Evolutionary conservation across 2,797 vertebrate species (phyloP).

Genomic region (Rhynchonycteris naso): DNA sequence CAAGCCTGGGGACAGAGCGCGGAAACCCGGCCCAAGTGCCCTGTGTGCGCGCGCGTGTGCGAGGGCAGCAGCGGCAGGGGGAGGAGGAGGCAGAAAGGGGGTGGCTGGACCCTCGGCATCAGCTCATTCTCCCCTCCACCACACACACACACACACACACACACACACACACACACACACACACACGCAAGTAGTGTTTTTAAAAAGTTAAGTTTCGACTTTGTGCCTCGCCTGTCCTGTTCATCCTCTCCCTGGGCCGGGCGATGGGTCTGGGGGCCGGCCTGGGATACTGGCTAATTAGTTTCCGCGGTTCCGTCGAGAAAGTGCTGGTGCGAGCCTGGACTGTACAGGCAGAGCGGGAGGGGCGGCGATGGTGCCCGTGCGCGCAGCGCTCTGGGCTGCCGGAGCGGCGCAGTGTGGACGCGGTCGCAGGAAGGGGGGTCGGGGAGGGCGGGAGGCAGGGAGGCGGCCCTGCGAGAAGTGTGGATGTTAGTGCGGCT

Average conservation of each 20-base stretch:
- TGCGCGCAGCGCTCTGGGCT: constrained; percentile 74
- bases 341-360: neutral
- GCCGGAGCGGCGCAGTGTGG: constrained; percentile 65
- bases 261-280: constrained; percentile 4
- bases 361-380: constrained; percentile 17
- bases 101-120: constrained; percentile 73
- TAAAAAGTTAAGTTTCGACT: constrained; percentile 68
- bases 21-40: constrained; percentile 69
- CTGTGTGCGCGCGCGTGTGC: constrained; percentile 62
- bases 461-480: constrained; percentile 59
- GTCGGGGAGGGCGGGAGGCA: constrained; percentile 23
- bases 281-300: constrained; percentile 51
- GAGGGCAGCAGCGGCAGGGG: constrained; percentile 54
- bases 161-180: neutral
- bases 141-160: neutral
- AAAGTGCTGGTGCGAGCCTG: constrained; percentile 32
- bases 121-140: constrained; percentile 36
- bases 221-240: constrained; percentile 22
- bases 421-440: constrained; percentile 44
- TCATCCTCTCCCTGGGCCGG: constrained; percentile 54
- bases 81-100: constrained; percentile 55
- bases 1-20: constrained; percentile 55
- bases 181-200: constrained; percentile 36
- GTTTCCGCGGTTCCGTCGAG: neutral
- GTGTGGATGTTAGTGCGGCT: constrained; percentile 70